Conservation (phyloP, 2,113 vertebrate genomes). For the Dryoscopus gambensis region DNA sequence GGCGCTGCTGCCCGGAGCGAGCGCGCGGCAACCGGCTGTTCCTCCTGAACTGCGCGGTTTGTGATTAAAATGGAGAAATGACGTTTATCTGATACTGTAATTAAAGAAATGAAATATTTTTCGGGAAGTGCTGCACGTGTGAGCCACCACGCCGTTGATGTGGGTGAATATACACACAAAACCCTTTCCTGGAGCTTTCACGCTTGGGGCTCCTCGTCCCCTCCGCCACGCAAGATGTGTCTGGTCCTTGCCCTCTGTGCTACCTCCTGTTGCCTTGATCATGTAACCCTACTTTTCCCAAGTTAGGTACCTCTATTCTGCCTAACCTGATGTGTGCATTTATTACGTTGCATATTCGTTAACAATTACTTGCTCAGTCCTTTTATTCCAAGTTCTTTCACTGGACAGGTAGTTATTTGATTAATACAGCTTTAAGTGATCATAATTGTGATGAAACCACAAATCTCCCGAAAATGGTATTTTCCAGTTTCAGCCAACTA, state of each 20-base stretch:
- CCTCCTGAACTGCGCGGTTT: not conserved
- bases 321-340: too few relatives aligned
- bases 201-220: too few relatives aligned
- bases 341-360: not conserved
- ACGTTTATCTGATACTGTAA: rapidly evolving
- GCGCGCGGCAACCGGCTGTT: not conserved
- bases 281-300: rapidly evolving
- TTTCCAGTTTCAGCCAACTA: not conserved
- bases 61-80: not conserved
- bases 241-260: not conserved
- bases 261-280: not conserved
- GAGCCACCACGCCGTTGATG: rapidly evolving
- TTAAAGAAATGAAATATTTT: not conserved
- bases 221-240: rapidly evolving
- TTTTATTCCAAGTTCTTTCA: not conserved
- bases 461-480: not conserved
- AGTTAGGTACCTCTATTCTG: not conserved
- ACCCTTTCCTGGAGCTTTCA: not conserved
- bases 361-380: not conserved
- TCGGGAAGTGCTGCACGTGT: rapidly evolving
- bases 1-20: not conserved
- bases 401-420: not conserved
- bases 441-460: not conserved
- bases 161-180: rapidly evolving
- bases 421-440: not conserved